These are phyloP conservation scores for Hydrocynus forskahlii DNA, from an alignment of 2,797 vertebrate species.

Conservation along the genomic window DNA sequence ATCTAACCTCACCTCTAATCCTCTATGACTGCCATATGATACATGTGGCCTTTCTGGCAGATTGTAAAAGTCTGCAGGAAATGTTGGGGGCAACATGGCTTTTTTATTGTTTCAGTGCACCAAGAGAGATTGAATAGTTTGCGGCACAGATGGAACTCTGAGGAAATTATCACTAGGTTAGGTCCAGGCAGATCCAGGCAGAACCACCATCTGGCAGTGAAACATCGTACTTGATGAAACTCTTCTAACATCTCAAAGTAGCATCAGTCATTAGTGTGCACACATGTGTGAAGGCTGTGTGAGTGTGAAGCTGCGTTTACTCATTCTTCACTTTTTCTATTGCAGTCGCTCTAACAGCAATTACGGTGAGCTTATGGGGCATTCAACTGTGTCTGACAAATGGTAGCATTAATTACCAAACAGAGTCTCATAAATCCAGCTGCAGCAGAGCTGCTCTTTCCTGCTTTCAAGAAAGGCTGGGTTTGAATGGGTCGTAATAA, in stretches of 20 bases:
- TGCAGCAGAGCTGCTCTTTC: background rate
- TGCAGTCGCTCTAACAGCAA: constrained; percentile 20
- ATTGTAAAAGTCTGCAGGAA: background rate
- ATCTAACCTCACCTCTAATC: too few relatives aligned
- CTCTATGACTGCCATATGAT: background rate
- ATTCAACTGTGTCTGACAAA: constrained; percentile 34
- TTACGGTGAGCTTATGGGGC: background rate
- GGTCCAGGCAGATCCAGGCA: background rate
- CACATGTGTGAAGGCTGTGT: background rate
- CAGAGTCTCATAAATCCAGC: background rate
- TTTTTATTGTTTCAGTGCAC: background rate
- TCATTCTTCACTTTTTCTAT: constrained; percentile 12
- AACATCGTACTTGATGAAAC: background rate
- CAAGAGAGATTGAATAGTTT: background rate
- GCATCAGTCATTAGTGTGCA: background rate
- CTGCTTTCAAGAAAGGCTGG: background rate
- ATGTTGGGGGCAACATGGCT: too few relatives aligned
- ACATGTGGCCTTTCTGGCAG: background rate
- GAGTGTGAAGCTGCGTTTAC: background rate
- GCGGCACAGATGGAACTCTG: background rate
- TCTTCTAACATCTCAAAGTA: background rate
- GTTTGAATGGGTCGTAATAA: constrained; percentile 44
- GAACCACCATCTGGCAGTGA: background rate
- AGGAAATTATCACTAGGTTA: background rate
- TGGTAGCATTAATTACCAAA: constrained; percentile 9